These are phyloP conservation scores for Pseudorasbora parva DNA, from an alignment of 2,113 vertebrate species.

Conservation along the genomic window DNA sequence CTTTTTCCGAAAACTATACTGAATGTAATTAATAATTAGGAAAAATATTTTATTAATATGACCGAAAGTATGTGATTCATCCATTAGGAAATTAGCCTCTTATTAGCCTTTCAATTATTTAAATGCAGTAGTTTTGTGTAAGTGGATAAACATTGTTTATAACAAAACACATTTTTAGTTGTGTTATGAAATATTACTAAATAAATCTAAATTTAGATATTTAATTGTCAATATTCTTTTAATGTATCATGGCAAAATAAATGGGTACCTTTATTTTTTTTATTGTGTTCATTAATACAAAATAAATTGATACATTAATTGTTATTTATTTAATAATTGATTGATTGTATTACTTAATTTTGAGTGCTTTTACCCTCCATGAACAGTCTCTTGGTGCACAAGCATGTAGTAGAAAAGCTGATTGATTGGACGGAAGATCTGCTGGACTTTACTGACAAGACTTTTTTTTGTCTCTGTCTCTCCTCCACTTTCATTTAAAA, in stretches of 20 bases:
- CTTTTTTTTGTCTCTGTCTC: conserved; percentile 52
- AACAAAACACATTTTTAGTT: not conserved
- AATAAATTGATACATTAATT: not conserved
- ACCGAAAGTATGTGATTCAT: not conserved
- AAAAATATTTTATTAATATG: not conserved
- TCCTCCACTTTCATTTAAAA: conserved; percentile 33
- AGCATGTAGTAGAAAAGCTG: conserved; percentile 5
- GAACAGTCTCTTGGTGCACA: not conserved
- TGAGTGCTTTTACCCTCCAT: not conserved
- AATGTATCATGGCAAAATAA: not conserved
- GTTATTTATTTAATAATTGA: not conserved
- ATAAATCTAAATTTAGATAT: not conserved
- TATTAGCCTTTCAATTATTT: not conserved
- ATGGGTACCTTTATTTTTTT: not conserved
- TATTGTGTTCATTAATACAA: no score
- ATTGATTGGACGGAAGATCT: conserved; percentile 2
- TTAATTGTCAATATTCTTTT: no score
- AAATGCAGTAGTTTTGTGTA: not conserved
- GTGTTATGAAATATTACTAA: not conserved
- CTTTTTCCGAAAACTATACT: not conserved
- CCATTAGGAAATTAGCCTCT: not conserved
- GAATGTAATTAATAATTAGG: not conserved
- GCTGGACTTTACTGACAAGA: conserved; percentile 37
- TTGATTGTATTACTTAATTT: not conserved
- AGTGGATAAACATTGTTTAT: not conserved